Conservation (phyloP, 2,797 vertebrate genomes). For the Brachymystax lenok region DNA sequence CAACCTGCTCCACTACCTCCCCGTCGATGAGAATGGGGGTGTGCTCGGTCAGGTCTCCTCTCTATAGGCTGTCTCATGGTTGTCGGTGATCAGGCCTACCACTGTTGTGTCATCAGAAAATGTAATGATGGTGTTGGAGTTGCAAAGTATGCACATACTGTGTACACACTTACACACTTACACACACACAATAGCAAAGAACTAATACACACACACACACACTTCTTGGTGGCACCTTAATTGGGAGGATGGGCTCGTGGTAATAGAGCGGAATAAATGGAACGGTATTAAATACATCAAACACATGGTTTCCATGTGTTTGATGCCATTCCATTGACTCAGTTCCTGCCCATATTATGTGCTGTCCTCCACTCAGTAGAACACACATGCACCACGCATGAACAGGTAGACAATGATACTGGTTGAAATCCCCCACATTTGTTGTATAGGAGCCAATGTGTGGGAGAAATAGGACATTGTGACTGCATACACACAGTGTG, state of each 20-base stretch:
- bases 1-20: neutral
- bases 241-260: too few species aligned
- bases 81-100: too few species aligned
- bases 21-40: neutral
- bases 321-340: too few species aligned
- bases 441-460: slow-evolving; percentile 19
- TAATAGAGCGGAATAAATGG: too few species aligned
- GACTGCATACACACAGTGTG: slow-evolving; percentile 14
- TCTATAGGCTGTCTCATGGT: too few species aligned
- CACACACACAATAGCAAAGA: neutral
- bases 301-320: too few species aligned
- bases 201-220: neutral
- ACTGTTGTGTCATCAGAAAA: too few species aligned
- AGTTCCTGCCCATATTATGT: too few species aligned
- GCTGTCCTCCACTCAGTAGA: too few species aligned
- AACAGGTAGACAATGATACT: slow-evolving; percentile 17
- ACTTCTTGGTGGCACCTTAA: neutral
- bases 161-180: neutral
- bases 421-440: slow-evolving; percentile 11
- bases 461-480: slow-evolving; percentile 20
- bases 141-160: neutral
- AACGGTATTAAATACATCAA: too few species aligned
- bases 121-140: neutral
- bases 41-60: too few species aligned
- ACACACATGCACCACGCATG: slow-evolving; percentile 18